Conservation (phyloP, 2,113 vertebrate genomes). For the Stomatorhinus ivindoensis region DNA sequence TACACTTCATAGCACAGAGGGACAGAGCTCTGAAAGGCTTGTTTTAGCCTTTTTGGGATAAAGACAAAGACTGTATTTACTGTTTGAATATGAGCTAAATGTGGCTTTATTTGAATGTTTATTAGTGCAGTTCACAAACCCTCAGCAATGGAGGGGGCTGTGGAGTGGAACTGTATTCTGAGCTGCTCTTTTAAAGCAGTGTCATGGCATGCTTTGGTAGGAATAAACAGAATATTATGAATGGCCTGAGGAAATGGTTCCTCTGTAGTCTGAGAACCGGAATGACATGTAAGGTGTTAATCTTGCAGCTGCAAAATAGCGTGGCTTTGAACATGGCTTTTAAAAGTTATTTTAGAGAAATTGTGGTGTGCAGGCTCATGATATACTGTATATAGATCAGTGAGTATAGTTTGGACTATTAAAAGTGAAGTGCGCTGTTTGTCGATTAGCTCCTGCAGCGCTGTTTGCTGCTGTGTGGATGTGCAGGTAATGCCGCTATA, state of each 20-base stretch:
- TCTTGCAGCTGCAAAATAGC: background rate
- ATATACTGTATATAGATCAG: background rate
- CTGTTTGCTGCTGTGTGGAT: background rate
- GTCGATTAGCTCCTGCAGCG: background rate
- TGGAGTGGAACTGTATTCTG: background rate
- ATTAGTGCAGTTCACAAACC: background rate
- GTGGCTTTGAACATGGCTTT: background rate
- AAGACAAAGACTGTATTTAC: background rate
- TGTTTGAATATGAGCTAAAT: constrained; percentile 17
- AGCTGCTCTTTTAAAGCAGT: background rate
- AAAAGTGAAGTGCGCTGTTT: background rate
- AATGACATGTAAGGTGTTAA: background rate
- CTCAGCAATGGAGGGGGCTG: background rate
- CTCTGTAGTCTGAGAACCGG: background rate
- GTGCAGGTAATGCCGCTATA: background rate
- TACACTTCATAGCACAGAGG: background rate
- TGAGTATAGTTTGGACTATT: background rate
- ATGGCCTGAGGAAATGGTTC: background rate
- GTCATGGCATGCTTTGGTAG: background rate
- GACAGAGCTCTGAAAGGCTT: constrained; percentile 10
- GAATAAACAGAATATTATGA: background rate
- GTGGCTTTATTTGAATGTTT: constrained; percentile 17
- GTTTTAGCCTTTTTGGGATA: background rate
- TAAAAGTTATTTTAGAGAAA: background rate
- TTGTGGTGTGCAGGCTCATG: background rate